These are phyloP conservation scores for Calephelis virginiensis DNA, from an alignment of 1,140 invertebrate species.

Conservation along the genomic window DNA sequence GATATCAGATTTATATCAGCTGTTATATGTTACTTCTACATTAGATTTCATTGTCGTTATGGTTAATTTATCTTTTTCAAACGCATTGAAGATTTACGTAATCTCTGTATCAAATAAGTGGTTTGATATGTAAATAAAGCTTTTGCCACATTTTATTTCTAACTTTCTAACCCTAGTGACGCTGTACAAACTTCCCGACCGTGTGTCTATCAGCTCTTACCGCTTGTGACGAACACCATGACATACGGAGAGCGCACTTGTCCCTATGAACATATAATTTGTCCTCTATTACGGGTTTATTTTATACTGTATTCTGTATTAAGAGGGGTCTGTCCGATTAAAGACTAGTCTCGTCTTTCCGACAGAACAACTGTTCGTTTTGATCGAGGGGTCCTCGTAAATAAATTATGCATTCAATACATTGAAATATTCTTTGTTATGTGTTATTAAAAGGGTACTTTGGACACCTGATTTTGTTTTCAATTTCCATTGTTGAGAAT, in stretches of 20 bases:
- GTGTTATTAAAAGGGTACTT: constrained; percentile 30
- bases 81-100: no score
- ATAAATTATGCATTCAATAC: constrained; percentile 69
- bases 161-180: no score
- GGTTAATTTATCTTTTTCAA: no score
- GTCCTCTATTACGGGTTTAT: constrained; percentile 68
- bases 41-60: no score
- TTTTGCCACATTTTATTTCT: no score
- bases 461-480: constrained; percentile 52
- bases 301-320: constrained; percentile 57
- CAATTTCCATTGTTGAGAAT: neutral
- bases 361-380: constrained; percentile 62
- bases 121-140: no score
- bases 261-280: constrained; percentile 66
- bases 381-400: constrained; percentile 39
- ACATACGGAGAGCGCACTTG: constrained; percentile 72
- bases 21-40: no score
- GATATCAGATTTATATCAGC: no score
- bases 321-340: constrained; percentile 67
- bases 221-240: constrained; percentile 63
- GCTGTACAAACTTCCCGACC: neutral
- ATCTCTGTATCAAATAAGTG: no score
- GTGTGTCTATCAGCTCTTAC: constrained; percentile 35
- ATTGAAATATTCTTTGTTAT: constrained; percentile 61
- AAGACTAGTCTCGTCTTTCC: constrained; percentile 68